Conservation (phyloP, 2,888 invertebrate species). For the Lymantria dispar region DNA sequence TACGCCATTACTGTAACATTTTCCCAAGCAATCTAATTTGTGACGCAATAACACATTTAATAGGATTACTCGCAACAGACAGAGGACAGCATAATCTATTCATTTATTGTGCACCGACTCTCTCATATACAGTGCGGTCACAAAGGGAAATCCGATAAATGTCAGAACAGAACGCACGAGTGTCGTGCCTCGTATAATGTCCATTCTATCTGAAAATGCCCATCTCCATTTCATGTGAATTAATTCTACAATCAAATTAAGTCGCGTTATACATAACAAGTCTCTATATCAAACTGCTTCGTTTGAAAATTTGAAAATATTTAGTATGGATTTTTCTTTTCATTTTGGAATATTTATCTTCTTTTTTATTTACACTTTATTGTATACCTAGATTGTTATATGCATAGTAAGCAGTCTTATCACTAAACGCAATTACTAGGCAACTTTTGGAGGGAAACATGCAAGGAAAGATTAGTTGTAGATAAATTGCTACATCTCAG, state of each 20-base stretch:
- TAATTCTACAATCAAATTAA: conserved; percentile 11
- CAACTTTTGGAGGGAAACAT: no score
- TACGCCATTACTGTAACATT: background rate
- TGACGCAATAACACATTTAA: background rate
- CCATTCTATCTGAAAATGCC: conserved; percentile 6
- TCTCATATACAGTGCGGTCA: conserved; percentile 35
- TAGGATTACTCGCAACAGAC: background rate
- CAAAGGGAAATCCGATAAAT: conserved; percentile 52
- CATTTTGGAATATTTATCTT: no score
- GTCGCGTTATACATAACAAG: background rate
- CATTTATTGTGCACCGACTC: conserved; percentile 43
- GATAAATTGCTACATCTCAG: no score
- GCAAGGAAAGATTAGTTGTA: no score
- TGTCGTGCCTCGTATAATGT: conserved; percentile 24
- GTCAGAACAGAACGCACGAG: conserved; percentile 40
- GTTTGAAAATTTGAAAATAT: background rate
- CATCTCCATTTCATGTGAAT: conserved; percentile 33
- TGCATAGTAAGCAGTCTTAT: no score
- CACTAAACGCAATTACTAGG: no score
- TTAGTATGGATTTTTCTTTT: no score
- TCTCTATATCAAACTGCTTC: conserved; percentile 4
- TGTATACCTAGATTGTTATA: no score
- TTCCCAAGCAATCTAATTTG: background rate
- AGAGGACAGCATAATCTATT: conserved; percentile 21
- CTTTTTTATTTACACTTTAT: no score